These are phyloP conservation scores for Bursaphelenchus mucronatus DNA, from an alignment of 1,140 invertebrate genomes.

Conservation along the genomic window DNA sequence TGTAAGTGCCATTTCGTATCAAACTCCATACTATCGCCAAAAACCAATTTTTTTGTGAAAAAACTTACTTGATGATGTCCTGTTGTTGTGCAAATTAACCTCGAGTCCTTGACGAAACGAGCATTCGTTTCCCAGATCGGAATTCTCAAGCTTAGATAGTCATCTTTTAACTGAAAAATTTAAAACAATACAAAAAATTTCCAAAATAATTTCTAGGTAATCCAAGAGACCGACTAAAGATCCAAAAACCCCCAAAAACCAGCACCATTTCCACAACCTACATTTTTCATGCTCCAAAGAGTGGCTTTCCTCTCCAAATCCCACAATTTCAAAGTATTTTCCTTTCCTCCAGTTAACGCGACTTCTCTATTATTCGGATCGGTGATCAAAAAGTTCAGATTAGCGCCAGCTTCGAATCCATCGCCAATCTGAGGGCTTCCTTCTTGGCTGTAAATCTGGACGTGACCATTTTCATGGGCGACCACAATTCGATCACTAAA, in stretches of 20 bases:
- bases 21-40: not conserved
- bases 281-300: conserved; percentile 41
- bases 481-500: conserved; percentile 33
- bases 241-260: no score
- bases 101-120: conserved; percentile 31
- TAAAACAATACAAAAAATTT: not conserved
- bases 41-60: not conserved
- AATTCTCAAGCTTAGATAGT: conserved; percentile 26
- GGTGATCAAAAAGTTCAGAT: conserved; percentile 21
- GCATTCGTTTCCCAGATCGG: conserved; percentile 30
- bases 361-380: conserved; percentile 16
- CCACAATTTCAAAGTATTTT: conserved; percentile 44
- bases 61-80: conserved; percentile 35
- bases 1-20: not conserved
- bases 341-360: conserved; percentile 41
- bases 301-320: conserved; percentile 24
- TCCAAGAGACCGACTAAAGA: no score
- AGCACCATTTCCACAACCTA: not conserved
- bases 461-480: conserved; percentile 25
- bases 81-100: conserved; percentile 32
- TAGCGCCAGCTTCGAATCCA: conserved; percentile 27
- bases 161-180: conserved; percentile 36
- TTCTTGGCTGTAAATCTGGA: conserved; percentile 25
- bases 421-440: conserved; percentile 20
- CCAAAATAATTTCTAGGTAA: no score